Percentiles rank a stretch among this genome's conserved stretches.
Evolutionary conservation across 2,888 invertebrate genomes (phyloP).

Genomic region (Rhaphigaster nebulosa): DNA sequence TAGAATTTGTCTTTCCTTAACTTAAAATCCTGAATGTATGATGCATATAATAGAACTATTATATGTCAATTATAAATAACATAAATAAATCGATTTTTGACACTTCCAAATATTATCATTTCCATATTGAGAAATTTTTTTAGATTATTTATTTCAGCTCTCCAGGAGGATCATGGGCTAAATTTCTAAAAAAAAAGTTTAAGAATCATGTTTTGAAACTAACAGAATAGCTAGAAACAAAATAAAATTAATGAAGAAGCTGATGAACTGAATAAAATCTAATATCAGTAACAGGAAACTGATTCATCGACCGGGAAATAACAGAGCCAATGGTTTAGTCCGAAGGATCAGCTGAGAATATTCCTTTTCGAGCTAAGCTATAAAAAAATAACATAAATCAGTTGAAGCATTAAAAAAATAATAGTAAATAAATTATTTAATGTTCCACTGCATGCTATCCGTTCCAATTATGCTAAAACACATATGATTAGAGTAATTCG

Average conservation of each 20-base stretch:
- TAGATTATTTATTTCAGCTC: conserved; percentile 9
- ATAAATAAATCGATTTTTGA: background rate
- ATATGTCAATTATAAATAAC: background rate
- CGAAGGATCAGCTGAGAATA: conserved; percentile 33
- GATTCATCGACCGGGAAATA: conserved; percentile 5
- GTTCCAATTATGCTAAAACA: conserved; percentile 31
- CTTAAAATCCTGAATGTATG: background rate
- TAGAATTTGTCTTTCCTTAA: background rate
- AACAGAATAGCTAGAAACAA: background rate
- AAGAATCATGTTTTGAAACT: background rate
- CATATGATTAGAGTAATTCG: background rate
- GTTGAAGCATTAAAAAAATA: conserved; percentile 41
- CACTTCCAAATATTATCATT: conserved; percentile 15
- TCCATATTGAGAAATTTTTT: background rate
- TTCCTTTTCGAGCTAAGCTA: conserved; percentile 33
- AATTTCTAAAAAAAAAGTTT: background rate
- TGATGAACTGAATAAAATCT: conserved; percentile 17
- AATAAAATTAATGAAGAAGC: background rate
- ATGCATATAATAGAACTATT: background rate
- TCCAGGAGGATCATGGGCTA: conserved; percentile 11
- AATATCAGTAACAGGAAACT: conserved; percentile 29
- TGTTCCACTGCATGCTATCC: conserved; percentile 33
- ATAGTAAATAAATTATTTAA: conserved; percentile 32
- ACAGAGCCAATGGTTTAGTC: conserved; percentile 20
- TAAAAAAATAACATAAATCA: conserved; percentile 31